phyloP scores from a whole-genome alignment of 2,797 vertebrate species.

The Pangasius djambal region DNA sequence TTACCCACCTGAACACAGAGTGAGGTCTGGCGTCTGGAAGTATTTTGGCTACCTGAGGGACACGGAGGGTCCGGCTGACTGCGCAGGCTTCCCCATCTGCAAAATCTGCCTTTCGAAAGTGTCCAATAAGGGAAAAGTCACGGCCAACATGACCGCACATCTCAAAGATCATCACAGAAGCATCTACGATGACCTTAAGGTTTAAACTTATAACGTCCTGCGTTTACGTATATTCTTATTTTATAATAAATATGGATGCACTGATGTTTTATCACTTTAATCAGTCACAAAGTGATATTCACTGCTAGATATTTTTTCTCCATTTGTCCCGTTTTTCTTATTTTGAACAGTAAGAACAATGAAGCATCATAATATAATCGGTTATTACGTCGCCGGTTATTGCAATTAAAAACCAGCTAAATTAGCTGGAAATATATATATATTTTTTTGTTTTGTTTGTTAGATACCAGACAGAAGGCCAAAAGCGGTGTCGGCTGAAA shows the following conservation, averaged over 20 bases:
- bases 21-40: conserved; percentile 43
- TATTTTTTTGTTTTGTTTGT: background rate
- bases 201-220: background rate
- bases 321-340: background rate
- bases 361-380: background rate
- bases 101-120: conserved; percentile 46
- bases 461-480: conserved; percentile 41
- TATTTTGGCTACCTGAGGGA: conserved; percentile 53
- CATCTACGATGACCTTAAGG: conserved; percentile 45
- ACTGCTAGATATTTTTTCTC: background rate
- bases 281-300: background rate
- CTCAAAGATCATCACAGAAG: conserved; percentile 42
- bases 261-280: background rate
- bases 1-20: conserved; percentile 39
- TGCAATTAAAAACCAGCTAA: background rate
- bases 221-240: too few species aligned
- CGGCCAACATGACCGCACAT: conserved; percentile 41
- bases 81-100: conserved; percentile 51
- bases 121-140: conserved; percentile 49
- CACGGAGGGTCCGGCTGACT: conserved; percentile 40
- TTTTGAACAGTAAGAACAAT: background rate
- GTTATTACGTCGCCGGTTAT: background rate
- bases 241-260: background rate
- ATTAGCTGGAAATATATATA: background rate
- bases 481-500: conserved; percentile 30